phyloP scores from a whole-genome alignment of 2,888 invertebrate species.

The Hydrotaea cyrtoneurina region DNA sequence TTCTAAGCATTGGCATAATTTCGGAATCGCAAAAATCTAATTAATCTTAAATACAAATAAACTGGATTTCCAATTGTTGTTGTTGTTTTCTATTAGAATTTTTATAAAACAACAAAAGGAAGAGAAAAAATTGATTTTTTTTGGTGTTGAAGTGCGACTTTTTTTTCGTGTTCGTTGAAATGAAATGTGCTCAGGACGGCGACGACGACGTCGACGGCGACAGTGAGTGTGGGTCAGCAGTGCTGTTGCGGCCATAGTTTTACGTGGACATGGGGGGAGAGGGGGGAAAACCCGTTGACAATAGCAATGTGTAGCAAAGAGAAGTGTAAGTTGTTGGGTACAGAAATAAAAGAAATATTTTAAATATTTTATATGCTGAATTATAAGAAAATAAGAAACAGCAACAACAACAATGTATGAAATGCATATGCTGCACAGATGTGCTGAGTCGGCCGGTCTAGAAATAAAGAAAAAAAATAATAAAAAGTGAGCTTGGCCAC shows the following conservation, averaged over 20 bases:
- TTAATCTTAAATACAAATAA: not conserved
- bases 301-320: not conserved
- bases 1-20: not conserved
- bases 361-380: conserved; percentile 15
- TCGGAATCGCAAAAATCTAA: not conserved
- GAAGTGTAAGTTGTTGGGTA: not conserved
- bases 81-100: too few species aligned
- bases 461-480: too few species aligned
- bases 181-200: not conserved
- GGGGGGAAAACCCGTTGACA: too few species aligned
- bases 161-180: not conserved
- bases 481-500: too few species aligned
- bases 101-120: not conserved
- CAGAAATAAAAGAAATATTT: conserved; percentile 17
- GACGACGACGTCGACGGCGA: not conserved
- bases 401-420: not conserved
- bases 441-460: not conserved
- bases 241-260: too few species aligned
- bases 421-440: conserved; percentile 35
- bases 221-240: conserved; percentile 8
- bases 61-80: not conserved
- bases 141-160: not conserved
- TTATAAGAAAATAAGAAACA: not conserved
- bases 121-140: not conserved
- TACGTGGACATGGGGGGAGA: too few species aligned